Percentiles rank a stretch among this genome's conserved stretches.
These are phyloP conservation scores for Melinaea menophilus DNA, from an alignment of 2,888 invertebrate genomes.

Conservation along the genomic window DNA sequence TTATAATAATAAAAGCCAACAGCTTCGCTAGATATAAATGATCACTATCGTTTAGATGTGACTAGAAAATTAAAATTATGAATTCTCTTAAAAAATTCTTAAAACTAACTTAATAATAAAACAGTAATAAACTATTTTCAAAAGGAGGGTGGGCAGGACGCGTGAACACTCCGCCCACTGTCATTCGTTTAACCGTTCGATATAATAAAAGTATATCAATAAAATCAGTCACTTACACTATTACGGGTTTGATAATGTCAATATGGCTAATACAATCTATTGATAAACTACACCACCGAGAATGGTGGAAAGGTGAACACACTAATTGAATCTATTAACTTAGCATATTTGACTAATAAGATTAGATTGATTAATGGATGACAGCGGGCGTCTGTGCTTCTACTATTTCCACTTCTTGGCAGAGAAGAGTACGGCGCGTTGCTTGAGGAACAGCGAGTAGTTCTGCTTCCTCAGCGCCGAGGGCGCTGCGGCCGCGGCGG, in stretches of 20 bases:
- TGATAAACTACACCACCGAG: too few relatives aligned
- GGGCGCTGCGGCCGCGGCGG: slow-evolving; percentile 27
- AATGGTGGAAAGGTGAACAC: too few relatives aligned
- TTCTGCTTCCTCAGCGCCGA: slow-evolving; percentile 59
- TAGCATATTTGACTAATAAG: too few relatives aligned
- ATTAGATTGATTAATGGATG: slow-evolving; percentile 1
- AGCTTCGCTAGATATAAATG: too few relatives aligned
- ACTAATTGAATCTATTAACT: too few relatives aligned
- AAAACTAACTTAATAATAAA: slow-evolving; percentile 24
- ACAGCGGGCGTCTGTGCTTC: slow-evolving; percentile 32
- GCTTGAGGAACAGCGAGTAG: slow-evolving; percentile 73
- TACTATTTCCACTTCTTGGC: slow-evolving; percentile 76
- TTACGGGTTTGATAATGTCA: too few relatives aligned
- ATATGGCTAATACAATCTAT: too few relatives aligned
- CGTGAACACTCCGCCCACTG: slow-evolving; percentile 24
- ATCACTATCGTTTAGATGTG: neutral
- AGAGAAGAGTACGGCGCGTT: slow-evolving; percentile 73
- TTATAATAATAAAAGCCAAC: too few relatives aligned
- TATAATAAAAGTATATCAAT: neutral
- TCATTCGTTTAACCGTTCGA: slow-evolving; percentile 9
- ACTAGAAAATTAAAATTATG: slow-evolving; percentile 19
- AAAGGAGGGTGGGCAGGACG: slow-evolving; percentile 64
- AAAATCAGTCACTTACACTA: neutral
- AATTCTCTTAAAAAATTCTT: slow-evolving; percentile 22
- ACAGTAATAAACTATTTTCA: slow-evolving; percentile 28